Base-by-base conservation (phyloP, 1,140 invertebrate genomes). In the Trachymyrmex septentrionalis region DNA sequence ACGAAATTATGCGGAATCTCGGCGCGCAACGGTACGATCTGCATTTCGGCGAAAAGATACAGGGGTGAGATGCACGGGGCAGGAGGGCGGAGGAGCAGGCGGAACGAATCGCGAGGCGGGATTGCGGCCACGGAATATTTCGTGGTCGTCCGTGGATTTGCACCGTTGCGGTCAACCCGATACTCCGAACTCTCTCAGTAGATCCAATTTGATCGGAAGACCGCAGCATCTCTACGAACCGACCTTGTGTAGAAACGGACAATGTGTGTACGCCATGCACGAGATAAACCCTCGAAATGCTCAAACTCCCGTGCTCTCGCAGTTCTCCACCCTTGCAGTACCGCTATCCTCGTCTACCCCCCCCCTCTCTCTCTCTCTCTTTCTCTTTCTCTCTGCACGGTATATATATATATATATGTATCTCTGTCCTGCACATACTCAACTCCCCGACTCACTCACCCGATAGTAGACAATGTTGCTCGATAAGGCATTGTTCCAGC, bases 401-500 rank as follows among this genome's bases (percentile, higher is more conserved):
- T 30, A 3, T 30, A 3, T 30, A 67, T 44, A 67, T 44, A 38
- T 9, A 19, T 69, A 48, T 14, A 48, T 12, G 50, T 34, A 14
- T 88, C 12, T 69, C 64, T 66, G n/a, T 48, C 48, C 4, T 21
- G n/a, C 61, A 55, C 73, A 71, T 57, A 19, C 44, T 53, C 64
- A 7, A 55, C 73, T 64, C 71, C 21, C 53, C 24, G 57, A 53
- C 34, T 38, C 67, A 44, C 69, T 59, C 67, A 77, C 50, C 57
- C 81, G 67, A 30, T 66, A 72, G 73, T 86, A 92, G 90, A 94
- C 93, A 94, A 94, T 94, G 93, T 93, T 94, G 90, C 93, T 92
- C 93, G 93, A 95, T 94, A 94, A 93, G 93, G 91, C 93, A 95
- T 94, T 95, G 94, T 95, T 94, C 92, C 78, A 88, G 82, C 88